phyloP scores from a whole-genome alignment of 1,140 invertebrate species.

The Hormaphis cornu region DNA sequence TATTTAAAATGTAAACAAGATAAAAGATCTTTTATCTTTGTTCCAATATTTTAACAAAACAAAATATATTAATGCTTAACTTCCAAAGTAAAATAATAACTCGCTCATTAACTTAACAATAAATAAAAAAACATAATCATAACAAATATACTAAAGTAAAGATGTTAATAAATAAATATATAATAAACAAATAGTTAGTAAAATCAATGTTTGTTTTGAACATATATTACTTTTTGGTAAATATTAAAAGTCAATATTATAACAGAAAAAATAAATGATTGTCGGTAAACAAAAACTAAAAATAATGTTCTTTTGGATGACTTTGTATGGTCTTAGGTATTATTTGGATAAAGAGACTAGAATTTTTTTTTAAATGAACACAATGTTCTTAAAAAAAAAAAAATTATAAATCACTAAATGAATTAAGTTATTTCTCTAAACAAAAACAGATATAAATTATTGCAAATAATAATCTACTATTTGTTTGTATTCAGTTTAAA shows the following conservation, averaged over 20 bases:
- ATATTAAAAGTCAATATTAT: neutral
- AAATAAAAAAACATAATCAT: neutral
- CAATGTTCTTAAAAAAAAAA: neutral
- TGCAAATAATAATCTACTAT: neutral
- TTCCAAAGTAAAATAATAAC: neutral
- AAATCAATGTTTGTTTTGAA: neutral
- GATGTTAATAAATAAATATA: neutral
- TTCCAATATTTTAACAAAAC: neutral
- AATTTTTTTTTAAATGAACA: constrained; percentile 6
- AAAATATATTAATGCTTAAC: neutral
- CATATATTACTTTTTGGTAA: neutral
- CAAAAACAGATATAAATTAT: neutral
- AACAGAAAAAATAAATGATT: neutral
- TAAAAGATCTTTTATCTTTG: neutral
- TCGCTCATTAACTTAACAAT: neutral
- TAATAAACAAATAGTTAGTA: neutral
- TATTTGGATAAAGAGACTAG: constrained; percentile 21
- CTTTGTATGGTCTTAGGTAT: constrained; percentile 17
- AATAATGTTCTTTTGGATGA: neutral
- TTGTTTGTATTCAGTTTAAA: neutral
- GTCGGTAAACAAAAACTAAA: constrained; percentile 8
- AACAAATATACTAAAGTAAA: neutral
- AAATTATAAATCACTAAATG: constrained; percentile 2
- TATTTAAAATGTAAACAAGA: neutral
- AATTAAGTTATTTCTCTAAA: neutral